Base-by-base conservation (phyloP, 2,888 invertebrate species). In the Phengaris arion region DNA sequence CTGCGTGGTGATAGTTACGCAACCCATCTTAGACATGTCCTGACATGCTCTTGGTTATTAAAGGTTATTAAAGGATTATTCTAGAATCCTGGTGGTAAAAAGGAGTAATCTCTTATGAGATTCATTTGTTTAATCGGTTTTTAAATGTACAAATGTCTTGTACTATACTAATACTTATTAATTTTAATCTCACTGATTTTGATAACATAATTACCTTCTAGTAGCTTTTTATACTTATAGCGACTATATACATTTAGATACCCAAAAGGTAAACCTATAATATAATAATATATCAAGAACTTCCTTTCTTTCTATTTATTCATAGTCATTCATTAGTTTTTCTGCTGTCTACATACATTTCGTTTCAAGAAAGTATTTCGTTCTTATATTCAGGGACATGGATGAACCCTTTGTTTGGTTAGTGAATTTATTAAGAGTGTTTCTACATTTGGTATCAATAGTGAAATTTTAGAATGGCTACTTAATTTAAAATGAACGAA, bases 111-210 rank as follows among this genome's bases (percentile, higher is more conserved):
- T 76, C 76, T 70, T 75, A 78, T 86, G 91, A 92, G 90, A 91
- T 92, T 91, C 91, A 77, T 79, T 78, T 77, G 79, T 78, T 76
- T 54, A 54, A 72, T 13, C 35, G 52, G 54, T 72, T 86, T 88
- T 89, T 89, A 87, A 90, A 88, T 83, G 85, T 83, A 82, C 89
- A 89, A 84, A 81, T 82, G 81, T 82, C 82, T 80, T 81, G 83
- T 81, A 85, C 89, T 90, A 89, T 85, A 81, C 87, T 90, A 88
- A 83, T 87, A 64, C 64, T 64, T 64, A 83, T 90, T 89, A 89
- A 90, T 84, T 88, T 89, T 93, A 93, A 92, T 93, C 93, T 93
- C 93, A 93, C 93, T 92, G 89, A 88, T 88, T 89, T 91, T 90
- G 91, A 91, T 91, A 91, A 88, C 85, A 86, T 90, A 90, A 89